Evolutionary conservation across 2,888 invertebrate species (phyloP).

Genomic region (Drosophila pegasa): DNA sequence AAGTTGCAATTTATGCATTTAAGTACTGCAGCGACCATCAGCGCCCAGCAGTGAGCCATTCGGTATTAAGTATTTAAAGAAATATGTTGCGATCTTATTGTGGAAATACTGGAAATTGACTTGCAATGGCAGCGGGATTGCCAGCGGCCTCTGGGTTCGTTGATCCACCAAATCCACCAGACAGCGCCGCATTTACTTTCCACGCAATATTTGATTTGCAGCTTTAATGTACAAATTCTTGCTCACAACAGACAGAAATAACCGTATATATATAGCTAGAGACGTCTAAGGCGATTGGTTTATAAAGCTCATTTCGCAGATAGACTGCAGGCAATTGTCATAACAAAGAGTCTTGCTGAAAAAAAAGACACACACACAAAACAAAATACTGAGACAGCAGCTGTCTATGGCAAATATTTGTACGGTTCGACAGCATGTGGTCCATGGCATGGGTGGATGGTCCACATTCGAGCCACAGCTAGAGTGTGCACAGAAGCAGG

Average conservation of each 20-base stretch:
- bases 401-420: conserved; percentile 71
- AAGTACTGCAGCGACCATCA: conserved; percentile 39
- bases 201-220: conserved; percentile 52
- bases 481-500: conserved; percentile 11
- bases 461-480: conserved; percentile 20
- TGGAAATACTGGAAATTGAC: conserved; percentile 4
- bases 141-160: conserved; percentile 40
- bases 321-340: conserved; percentile 52
- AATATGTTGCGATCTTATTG: not conserved
- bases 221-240: not conserved
- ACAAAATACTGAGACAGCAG: conserved; percentile 24
- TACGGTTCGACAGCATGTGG: conserved; percentile 71
- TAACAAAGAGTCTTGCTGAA: conserved; percentile 44
- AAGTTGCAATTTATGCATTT: conserved; percentile 75
- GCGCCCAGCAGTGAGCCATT: conserved; percentile 51
- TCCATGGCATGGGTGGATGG: conserved; percentile 10
- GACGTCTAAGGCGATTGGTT: conserved; percentile 31
- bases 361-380: not conserved
- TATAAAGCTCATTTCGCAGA: conserved; percentile 32
- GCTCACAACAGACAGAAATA: not conserved
- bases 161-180: conserved; percentile 54
- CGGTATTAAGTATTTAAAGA: not conserved
- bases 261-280: conserved; percentile 11
- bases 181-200: conserved; percentile 10
- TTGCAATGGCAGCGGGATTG: conserved; percentile 9